Evolutionary conservation across 2,888 invertebrate species (phyloP), one percentile per base, ranked within the genome.

Genomic region (Endotricha flammealis): DNA sequence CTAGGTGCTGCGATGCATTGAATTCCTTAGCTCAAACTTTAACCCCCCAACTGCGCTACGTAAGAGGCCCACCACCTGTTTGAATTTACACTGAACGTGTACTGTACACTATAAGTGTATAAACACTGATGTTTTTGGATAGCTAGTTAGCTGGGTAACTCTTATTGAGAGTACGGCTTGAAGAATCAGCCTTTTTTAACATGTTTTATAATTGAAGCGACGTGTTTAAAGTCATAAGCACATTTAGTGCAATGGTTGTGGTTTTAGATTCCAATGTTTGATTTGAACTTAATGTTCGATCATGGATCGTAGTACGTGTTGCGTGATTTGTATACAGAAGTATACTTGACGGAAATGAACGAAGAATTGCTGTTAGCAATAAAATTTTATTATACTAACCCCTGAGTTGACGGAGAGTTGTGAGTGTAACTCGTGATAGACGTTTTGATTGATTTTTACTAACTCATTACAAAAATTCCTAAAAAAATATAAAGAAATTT

Each of bases 31-130:
- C 91, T 33, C 88, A 93, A 56, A 92, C 92, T 0, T 77, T 95
- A 24, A 91, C 92, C n/a, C 94, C 95, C 3, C 93, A 94, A 59
- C 83, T 95, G 38, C 91, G 92, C 53, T 95, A 95, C 70, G 90
- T 94, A n/a, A 90, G 92, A 41, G 94, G 94, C 44, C 94, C 94
- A 7, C 95, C 94, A 11, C 95, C 95, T 5, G 90, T 93, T 50
- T 94, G 89, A 90, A 67, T 44, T 32, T 32, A 41, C 41, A 36
- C 34, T 17, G n/a, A 33, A 37, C 9, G 63, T 62, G 53, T 60
- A 27, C 31, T 33, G n/a, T n/a, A n/a, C n/a, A n/a, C n/a, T n/a
- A n/a, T n/a, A n/a, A n/a, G n/a, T n/a, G n/a, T n/a, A n/a, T n/a
- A n/a, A n/a, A n/a, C n/a, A n/a, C n/a, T n/a, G n/a, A n/a, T n/a